These are phyloP conservation scores for Megaceryle alcyon DNA, from an alignment of 2,797 vertebrate species.

Conservation along the genomic window DNA sequence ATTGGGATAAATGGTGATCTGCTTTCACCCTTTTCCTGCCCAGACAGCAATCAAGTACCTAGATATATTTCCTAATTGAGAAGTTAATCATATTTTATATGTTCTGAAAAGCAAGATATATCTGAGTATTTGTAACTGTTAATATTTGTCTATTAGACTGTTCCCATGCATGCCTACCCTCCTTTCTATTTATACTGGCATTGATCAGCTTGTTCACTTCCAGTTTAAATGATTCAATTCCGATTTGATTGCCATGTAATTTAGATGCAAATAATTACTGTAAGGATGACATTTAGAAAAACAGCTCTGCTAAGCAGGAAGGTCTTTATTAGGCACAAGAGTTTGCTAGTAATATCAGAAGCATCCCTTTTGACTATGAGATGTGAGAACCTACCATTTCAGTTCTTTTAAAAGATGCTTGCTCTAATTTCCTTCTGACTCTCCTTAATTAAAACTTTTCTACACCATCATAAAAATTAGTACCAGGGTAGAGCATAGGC, in stretches of 20 bases:
- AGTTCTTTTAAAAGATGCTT: background rate
- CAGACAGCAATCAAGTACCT: conserved; percentile 8
- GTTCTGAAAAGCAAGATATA: conserved; percentile 38
- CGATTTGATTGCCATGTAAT: conserved; percentile 86
- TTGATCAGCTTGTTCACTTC: conserved; percentile 83
- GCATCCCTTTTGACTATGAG: background rate
- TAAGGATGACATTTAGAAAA: conserved; percentile 82
- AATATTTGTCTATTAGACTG: conserved; percentile 41
- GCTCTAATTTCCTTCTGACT: background rate
- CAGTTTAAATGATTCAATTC: conserved; percentile 84
- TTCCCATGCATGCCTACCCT: background rate
- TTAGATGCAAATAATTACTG: conserved; percentile 85
- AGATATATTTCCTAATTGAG: conserved; percentile 26
- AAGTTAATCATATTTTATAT: conserved; percentile 16
- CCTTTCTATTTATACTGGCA: conserved; percentile 82
- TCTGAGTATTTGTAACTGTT: conserved; percentile 36
- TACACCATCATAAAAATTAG: background rate
- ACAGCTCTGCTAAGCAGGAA: conserved; percentile 64
- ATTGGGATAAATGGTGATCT: background rate
- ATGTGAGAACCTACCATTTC: background rate
- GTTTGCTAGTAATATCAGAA: conserved; percentile 39
- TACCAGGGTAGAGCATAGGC: background rate
- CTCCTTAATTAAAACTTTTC: background rate
- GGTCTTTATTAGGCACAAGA: conserved; percentile 62
- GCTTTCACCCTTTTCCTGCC: conserved; percentile 9